phyloP scores from a whole-genome alignment of 2,888 invertebrate genomes.

The Nomada ruficornis region DNA sequence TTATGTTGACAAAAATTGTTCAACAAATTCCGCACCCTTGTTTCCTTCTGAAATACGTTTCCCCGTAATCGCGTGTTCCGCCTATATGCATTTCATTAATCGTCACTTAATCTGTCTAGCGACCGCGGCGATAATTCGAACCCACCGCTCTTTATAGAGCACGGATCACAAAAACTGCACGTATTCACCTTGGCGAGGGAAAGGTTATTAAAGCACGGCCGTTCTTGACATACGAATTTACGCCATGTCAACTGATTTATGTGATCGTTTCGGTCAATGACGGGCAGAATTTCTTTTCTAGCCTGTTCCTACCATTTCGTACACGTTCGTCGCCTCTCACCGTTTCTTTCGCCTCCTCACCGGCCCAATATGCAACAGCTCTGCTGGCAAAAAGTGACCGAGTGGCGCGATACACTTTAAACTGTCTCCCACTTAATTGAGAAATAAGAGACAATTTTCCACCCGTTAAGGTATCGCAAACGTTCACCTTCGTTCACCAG shows the following conservation, averaged over 20 bases:
- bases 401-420: slow-evolving; percentile 48
- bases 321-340: slow-evolving; percentile 46
- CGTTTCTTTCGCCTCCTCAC: slow-evolving; percentile 53
- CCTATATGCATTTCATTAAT: slow-evolving; percentile 24
- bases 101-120: background rate
- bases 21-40: slow-evolving; percentile 2
- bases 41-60: background rate
- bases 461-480: slow-evolving; percentile 55
- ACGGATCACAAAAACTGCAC: slow-evolving; percentile 15
- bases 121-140: slow-evolving; percentile 7
- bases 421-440: slow-evolving; percentile 63
- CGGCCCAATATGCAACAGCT: slow-evolving; percentile 45
- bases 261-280: slow-evolving; percentile 34
- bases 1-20: background rate
- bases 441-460: slow-evolving; percentile 67
- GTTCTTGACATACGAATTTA: slow-evolving; percentile 42
- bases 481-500: slow-evolving; percentile 54
- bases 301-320: slow-evolving; percentile 33
- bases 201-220: slow-evolving; percentile 30
- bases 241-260: slow-evolving; percentile 35
- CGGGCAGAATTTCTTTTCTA: slow-evolving; percentile 11
- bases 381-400: slow-evolving; percentile 54
- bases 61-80: background rate
- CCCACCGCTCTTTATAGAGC: background rate
- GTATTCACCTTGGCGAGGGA: slow-evolving; percentile 36